Conservation (phyloP, 35 echinoderm and acorn worm genomes). For the Patiria miniata region DNA sequence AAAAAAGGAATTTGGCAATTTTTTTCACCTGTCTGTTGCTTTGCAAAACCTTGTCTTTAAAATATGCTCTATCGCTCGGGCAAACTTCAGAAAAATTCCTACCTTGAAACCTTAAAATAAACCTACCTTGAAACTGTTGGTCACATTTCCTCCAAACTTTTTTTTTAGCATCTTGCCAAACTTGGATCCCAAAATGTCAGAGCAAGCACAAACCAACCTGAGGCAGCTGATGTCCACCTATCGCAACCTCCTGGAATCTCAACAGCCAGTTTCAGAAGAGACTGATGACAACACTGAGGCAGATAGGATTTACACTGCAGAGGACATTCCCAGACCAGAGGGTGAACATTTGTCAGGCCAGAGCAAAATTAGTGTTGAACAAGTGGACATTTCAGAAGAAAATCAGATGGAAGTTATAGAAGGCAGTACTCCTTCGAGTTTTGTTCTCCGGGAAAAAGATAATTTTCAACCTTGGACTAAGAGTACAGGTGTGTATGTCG, state of each 20-base stretch:
- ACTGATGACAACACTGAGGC: background rate
- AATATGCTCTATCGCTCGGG: too few species aligned
- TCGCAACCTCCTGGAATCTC: background rate
- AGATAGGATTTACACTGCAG: background rate
- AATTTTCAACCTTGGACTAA: background rate
- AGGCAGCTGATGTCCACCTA: background rate
- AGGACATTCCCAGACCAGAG: slow-evolving; percentile 7
- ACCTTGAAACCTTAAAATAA: too few species aligned
- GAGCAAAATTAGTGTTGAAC: background rate
- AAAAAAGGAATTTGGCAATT: too few species aligned
- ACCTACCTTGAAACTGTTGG: too few species aligned
- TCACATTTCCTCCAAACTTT: too few species aligned
- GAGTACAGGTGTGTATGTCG: background rate
- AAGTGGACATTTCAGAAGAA: background rate
- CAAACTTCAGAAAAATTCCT: too few species aligned
- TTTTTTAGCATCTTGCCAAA: slow-evolving; percentile 17
- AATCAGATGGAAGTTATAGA: background rate
- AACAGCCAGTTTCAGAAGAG: background rate
- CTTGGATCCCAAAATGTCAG: background rate
- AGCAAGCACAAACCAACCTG: background rate
- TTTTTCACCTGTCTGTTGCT: too few species aligned
- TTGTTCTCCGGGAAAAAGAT: background rate
- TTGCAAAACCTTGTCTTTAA: too few species aligned
- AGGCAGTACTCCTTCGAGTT: background rate
- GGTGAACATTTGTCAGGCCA: background rate